A percentile compares a stretch with the other conserved stretches of the same genome.
These are phyloP conservation scores for Stenodera caucasica DNA, from an alignment of 2,888 invertebrate genomes.

Conservation along the genomic window DNA sequence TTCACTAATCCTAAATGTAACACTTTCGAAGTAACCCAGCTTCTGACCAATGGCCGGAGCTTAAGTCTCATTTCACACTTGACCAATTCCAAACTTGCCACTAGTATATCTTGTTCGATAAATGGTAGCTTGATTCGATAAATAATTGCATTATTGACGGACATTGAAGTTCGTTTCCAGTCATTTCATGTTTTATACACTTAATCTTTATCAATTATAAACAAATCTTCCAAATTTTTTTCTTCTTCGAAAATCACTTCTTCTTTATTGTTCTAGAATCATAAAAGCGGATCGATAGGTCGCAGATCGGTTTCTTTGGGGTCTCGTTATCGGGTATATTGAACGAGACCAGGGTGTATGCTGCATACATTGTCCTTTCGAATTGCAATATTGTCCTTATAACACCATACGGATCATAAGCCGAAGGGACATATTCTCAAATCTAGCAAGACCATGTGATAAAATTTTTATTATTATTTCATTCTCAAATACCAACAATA, in stretches of 20 bases:
- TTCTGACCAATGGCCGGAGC: constrained; percentile 41
- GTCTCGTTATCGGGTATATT: constrained; percentile 15
- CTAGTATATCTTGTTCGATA: constrained; percentile 44
- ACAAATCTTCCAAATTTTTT: no score
- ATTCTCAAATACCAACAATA: constrained; percentile 35
- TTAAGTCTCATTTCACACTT: constrained; percentile 48
- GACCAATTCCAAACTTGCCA: constrained; percentile 39
- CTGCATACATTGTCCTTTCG: constrained; percentile 22
- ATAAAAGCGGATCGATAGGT: no score
- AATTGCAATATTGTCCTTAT: constrained; percentile 20
- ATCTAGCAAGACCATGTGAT: no score
- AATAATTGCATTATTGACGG: constrained; percentile 45
- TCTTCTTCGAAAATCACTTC: no score
- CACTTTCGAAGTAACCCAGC: constrained; percentile 33
- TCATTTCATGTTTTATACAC: no score
- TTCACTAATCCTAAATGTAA: constrained; percentile 45
- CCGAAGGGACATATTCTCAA: no score
- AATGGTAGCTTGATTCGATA: constrained; percentile 47
- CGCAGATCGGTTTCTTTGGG: constrained; percentile 9
- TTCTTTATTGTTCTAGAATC: no score
- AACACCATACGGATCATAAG: constrained; percentile 19
- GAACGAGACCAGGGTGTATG: constrained; percentile 14
- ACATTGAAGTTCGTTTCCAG: no score
- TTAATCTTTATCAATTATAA: no score
- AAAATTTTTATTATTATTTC: constrained; percentile 23